Percentiles rank a stretch among this genome's conserved stretches.
phyloP scores from a whole-genome alignment of 2,113 vertebrate species.

The Rhinopithecus roxellana region DNA sequence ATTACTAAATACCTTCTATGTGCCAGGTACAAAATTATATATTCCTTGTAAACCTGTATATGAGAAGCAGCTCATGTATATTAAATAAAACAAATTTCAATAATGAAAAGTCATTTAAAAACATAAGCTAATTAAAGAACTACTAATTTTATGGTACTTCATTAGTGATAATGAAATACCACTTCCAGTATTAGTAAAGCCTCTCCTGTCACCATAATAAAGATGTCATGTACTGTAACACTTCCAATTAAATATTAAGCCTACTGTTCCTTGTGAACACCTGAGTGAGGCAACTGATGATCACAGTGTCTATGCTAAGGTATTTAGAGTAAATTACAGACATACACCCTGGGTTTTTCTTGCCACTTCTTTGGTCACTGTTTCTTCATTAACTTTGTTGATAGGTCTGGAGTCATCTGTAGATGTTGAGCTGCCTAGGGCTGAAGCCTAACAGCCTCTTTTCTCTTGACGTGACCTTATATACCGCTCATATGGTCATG shows the following conservation, averaged over 20 bases:
- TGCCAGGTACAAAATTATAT: background rate
- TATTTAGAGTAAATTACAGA: background rate
- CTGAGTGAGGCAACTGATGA: background rate
- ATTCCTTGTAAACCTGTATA: background rate
- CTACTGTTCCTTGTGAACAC: background rate
- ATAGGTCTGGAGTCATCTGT: background rate
- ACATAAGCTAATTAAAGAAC: background rate
- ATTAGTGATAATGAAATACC: background rate
- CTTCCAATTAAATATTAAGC: background rate
- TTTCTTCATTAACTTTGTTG: background rate
- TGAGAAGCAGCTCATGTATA: background rate
- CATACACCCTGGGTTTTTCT: background rate
- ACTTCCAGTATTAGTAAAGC: background rate
- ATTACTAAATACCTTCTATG: background rate
- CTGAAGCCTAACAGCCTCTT: background rate
- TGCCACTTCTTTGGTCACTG: background rate
- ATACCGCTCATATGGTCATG: background rate
- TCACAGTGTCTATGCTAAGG: background rate
- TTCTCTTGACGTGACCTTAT: background rate
- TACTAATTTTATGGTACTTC: background rate
- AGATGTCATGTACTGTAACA: background rate
- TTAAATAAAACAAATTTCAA: constrained; percentile 31
- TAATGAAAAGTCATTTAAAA: background rate
- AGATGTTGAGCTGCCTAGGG: background rate
- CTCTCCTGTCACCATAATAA: background rate